Conservation (phyloP, 2,888 invertebrate species). For the Lepeophtheirus nordmannii region DNA sequence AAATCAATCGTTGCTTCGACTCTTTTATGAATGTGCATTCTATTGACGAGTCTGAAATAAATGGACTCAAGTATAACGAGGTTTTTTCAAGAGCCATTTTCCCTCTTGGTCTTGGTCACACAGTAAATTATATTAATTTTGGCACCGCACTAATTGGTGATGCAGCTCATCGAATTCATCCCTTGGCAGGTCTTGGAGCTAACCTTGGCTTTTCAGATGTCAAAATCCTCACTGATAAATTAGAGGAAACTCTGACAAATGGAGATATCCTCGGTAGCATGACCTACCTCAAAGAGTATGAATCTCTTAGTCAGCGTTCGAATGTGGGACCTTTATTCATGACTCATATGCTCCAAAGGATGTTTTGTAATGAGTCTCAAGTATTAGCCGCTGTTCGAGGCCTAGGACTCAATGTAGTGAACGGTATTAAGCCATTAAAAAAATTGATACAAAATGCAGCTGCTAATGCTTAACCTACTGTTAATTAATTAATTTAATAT, state of each 20-base stretch:
- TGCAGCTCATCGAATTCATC: slow-evolving; percentile 58
- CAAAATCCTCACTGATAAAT: slow-evolving; percentile 48
- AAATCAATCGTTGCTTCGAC: too few relatives aligned
- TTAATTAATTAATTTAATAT: neutral
- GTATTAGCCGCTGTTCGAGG: slow-evolving; percentile 36
- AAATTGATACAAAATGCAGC: neutral
- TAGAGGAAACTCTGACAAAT: slow-evolving; percentile 52
- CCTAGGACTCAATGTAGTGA: slow-evolving; percentile 61
- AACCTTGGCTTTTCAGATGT: slow-evolving; percentile 95
- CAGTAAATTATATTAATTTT: slow-evolving; percentile 62
- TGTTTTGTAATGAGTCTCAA: slow-evolving; percentile 49
- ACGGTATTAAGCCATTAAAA: slow-evolving; percentile 39
- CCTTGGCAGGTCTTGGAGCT: slow-evolving; percentile 91
- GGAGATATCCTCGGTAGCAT: slow-evolving; percentile 33
- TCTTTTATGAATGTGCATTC: too few relatives aligned
- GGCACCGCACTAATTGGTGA: slow-evolving; percentile 69
- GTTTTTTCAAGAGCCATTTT: slow-evolving; percentile 57
- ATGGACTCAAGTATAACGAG: neutral
- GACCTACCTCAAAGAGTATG: slow-evolving; percentile 57
- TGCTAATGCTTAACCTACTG: neutral
- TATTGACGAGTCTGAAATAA: too few relatives aligned
- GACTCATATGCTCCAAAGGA: slow-evolving; percentile 65
- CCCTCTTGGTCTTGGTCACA: slow-evolving; percentile 79
- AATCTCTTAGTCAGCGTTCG: slow-evolving; percentile 61
- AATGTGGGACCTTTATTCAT: slow-evolving; percentile 76